Evolutionary conservation across 2,888 invertebrate genomes (phyloP), one percentile per base, ranked within the genome.

Genomic region (Flexamia atlantica): DNA sequence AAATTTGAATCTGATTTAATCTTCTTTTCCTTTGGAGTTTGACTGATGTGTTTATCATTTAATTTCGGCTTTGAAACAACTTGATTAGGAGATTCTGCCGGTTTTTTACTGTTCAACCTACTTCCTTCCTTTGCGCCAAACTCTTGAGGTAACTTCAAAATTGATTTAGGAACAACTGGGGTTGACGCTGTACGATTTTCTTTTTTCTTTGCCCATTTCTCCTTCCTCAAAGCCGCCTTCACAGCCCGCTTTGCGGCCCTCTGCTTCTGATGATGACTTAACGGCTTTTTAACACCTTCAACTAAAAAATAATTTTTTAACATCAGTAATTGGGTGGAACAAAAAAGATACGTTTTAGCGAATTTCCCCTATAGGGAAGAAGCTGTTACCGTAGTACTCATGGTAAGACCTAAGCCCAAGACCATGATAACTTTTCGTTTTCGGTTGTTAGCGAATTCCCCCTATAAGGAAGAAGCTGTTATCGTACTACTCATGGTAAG

Each of bases 251-350:
- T 94, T 7, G 91, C 93, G 12, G 92, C 92, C 74, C 95, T 91
- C 89, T 95, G 94, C 87, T 93, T 94, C 88, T 95, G 95, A 82
- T 94, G 92, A 88, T 94, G 95, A 85, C 94, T 94, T 20, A 95
- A 90, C 1, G 85, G 28, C 79, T 88, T 87, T 17, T 20, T 68
- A 10, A 85, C 85, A 46, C 87, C 87, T 68, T 86, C 86, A 86
- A 83, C 86, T 86, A 53, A 60, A 86, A 85, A 36, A n/a, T n/a
- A n/a, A n/a, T n/a, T n/a, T n/a, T n/a, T n/a, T n/a, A n/a, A n/a
- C n/a, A n/a, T n/a, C n/a, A n/a, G n/a, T n/a, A n/a, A n/a, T n/a
- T n/a, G n/a, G n/a, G n/a, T n/a, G n/a, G n/a, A n/a, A n/a, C n/a
- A n/a, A n/a, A n/a, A n/a, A n/a, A n/a, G n/a, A n/a, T n/a, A n/a